phyloP scores from a whole-genome alignment of 1,140 invertebrate genomes.

The Chymomyza costata region DNA sequence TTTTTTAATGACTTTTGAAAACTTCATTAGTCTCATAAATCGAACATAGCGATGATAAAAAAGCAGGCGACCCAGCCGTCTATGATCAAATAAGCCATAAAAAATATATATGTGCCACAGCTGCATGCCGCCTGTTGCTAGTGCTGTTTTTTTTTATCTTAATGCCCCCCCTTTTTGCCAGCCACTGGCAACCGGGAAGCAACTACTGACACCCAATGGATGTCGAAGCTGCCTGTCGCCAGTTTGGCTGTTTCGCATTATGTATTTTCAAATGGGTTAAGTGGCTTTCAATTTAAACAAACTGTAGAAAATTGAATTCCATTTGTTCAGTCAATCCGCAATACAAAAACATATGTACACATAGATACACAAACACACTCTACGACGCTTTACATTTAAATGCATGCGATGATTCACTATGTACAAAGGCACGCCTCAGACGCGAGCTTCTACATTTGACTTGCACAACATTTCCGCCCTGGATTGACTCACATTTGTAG shows the following conservation, averaged over 20 bases:
- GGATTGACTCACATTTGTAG: conserved; percentile 34
- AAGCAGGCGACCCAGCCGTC: conserved; percentile 11
- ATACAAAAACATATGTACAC: too few relatives aligned
- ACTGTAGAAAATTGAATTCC: conserved; percentile 38
- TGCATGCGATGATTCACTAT: too few relatives aligned
- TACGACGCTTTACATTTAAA: too few relatives aligned
- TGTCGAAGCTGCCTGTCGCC: conserved; percentile 24
- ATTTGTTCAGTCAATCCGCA: conserved; percentile 25
- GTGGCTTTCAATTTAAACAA: conserved; percentile 62
- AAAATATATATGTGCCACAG: neutral
- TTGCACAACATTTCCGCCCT: neutral
- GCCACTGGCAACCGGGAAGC: neutral
- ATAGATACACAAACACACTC: too few relatives aligned
- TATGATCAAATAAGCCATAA: conserved; percentile 47
- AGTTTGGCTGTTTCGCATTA: conserved; percentile 58
- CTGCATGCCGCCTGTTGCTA: too few relatives aligned
- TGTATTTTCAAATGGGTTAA: conserved; percentile 66
- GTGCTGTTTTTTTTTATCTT: too few relatives aligned
- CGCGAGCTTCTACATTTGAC: too few relatives aligned
- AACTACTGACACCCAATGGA: neutral
- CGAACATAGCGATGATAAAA: conserved; percentile 1
- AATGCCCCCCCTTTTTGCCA: neutral
- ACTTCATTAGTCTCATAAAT: conserved; percentile 33
- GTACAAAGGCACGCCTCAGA: too few relatives aligned
- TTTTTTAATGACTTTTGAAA: conserved; percentile 55